phyloP scores from a whole-genome alignment of 2,888 invertebrate species.

The Volucella inanis region DNA sequence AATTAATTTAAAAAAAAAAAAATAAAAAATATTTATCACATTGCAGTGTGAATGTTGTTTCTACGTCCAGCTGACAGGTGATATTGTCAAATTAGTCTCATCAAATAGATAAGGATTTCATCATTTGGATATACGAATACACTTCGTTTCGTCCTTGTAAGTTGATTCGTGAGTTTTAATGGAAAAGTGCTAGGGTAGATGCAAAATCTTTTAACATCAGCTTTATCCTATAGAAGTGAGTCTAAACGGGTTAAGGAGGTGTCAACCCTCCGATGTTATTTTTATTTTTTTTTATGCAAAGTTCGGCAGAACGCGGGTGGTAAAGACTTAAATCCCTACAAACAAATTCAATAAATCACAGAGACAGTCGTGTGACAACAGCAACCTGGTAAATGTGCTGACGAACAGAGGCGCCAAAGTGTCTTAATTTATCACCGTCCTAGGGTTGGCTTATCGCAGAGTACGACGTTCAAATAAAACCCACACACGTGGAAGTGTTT shows the following conservation, averaged over 20 bases:
- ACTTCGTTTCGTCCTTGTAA: too few species aligned
- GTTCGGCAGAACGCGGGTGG: not conserved
- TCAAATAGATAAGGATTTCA: too few species aligned
- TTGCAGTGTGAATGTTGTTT: too few species aligned
- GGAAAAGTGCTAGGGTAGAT: not conserved
- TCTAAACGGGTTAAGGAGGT: not conserved
- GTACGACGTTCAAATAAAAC: slow-evolving; percentile 15
- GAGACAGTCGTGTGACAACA: slow-evolving; percentile 38
- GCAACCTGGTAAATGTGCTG: slow-evolving; percentile 38
- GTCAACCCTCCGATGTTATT: not conserved
- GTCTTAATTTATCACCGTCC: slow-evolving; percentile 60
- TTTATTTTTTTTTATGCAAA: not conserved
- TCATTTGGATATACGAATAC: too few species aligned
- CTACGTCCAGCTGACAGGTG: not conserved
- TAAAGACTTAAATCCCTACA: slow-evolving; percentile 33
- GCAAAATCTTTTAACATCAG: slow-evolving; percentile 33
- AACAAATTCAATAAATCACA: slow-evolving; percentile 66
- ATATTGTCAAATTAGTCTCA: not conserved
- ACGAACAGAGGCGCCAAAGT: slow-evolving; percentile 58
- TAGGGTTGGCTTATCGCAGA: slow-evolving; percentile 43
- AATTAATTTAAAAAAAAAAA: slow-evolving; percentile 49
- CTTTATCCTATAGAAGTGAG: not conserved
- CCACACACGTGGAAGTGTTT: slow-evolving; percentile 35
- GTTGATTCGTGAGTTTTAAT: too few species aligned
- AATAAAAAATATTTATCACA: not conserved